A percentile compares a stretch with the other conserved stretches of the same genome.
phyloP scores from a whole-genome alignment of 2,888 invertebrate genomes.

The Lasioglossum lativentre region DNA sequence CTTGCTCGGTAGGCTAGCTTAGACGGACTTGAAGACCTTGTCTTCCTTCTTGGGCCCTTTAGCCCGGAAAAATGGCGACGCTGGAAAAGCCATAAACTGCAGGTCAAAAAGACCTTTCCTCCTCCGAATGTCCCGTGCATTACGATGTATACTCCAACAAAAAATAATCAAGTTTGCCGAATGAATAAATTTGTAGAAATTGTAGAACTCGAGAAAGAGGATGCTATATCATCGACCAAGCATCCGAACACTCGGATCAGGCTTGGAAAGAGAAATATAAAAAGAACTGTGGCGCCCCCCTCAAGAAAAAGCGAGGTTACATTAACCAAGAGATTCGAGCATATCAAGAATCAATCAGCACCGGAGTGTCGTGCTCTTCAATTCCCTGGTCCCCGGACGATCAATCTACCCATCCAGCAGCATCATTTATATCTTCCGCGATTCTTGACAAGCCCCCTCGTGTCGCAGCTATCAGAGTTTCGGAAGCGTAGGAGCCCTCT shows the following conservation, averaged over 20 bases:
- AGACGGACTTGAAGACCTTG: too few species aligned
- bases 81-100: too few species aligned
- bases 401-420: constrained; percentile 25
- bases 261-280: background rate
- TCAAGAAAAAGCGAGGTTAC: background rate
- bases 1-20: too few species aligned
- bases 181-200: background rate
- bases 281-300: background rate
- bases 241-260: too few species aligned
- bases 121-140: too few species aligned
- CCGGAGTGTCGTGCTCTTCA: background rate
- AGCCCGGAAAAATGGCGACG: too few species aligned
- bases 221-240: too few species aligned
- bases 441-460: constrained; percentile 19
- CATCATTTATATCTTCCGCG: constrained; percentile 55
- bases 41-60: too few species aligned
- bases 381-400: constrained; percentile 3
- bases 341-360: background rate
- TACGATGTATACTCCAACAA: too few species aligned
- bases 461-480: constrained; percentile 25
- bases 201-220: too few species aligned
- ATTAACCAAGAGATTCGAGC: constrained; percentile 4
- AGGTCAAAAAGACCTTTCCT: too few species aligned
- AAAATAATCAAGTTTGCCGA: too few species aligned
- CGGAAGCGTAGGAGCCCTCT: constrained; percentile 15